Base-by-base conservation (phyloP, 64 coral and sea anemone species). In the Montipora sp. region DNA sequence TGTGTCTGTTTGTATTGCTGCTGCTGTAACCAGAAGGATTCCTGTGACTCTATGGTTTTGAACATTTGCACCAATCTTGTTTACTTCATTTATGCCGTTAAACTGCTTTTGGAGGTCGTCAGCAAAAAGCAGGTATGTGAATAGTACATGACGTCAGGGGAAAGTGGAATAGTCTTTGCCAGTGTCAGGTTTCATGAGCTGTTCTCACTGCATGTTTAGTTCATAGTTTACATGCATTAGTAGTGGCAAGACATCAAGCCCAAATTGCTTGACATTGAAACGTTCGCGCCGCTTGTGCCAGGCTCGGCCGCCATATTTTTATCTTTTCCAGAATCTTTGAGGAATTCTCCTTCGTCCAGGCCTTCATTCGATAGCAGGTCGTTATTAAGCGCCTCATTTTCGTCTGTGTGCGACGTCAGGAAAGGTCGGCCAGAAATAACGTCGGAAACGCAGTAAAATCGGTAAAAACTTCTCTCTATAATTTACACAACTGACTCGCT, bases 151-250 rank as follows among this genome's bases (percentile, higher is more conserved):
- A 89, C 74, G 48, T 3, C 48, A 89, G 73, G 74, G 78, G 8
- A 90, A 58, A 7, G 76, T 5, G 10, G 57, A 72, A 77, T 86
- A 87, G 6, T 86, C 72, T 20, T 63, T 86, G 5, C 90, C 90
- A 61, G 78, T 86, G 47, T 92, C 90, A 22, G 78, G 9, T 55
- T 91, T 88, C 86, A 75, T 88, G 4, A 92, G 75, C 18, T 85
- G 90, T 51, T 77, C 87, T 47, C 81, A n/a, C 51, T 92, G 90
- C 81, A 92, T 86, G 48, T 87, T 92, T n/a, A 92, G 24, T 51
- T 92, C 80, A 77, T 92, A 92, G 71, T 85, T 86, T 5, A 65
- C 71, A 77, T 87, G 90, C 11, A 81, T 75, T 59, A 92, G 24
- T 5, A 92, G 70, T 10, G 81, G 87, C 65, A 92, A 71, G 12